A percentile compares a stretch with the other conserved stretches of the same genome.
phyloP scores from a whole-genome alignment of 2,113 vertebrate genomes.

The Microtus richardsoni region DNA sequence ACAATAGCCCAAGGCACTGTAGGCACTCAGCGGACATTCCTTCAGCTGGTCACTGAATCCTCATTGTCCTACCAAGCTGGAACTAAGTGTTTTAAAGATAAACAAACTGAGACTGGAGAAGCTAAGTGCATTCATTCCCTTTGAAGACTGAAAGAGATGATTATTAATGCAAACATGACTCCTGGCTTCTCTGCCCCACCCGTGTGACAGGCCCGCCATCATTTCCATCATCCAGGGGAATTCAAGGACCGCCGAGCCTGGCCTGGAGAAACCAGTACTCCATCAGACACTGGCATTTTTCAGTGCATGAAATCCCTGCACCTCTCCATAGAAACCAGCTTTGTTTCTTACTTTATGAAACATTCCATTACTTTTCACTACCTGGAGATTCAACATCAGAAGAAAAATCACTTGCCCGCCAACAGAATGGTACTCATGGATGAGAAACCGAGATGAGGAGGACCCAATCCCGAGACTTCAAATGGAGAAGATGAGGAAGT shows the following conservation, averaged over 20 bases:
- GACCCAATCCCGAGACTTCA: not conserved
- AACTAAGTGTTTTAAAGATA: not conserved
- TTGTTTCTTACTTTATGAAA: not conserved
- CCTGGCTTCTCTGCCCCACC: not conserved
- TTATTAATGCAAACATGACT: not conserved
- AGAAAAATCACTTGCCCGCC: not conserved
- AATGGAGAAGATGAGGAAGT: not conserved
- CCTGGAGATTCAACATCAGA: not conserved
- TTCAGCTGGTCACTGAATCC: not conserved
- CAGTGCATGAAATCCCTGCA: not conserved
- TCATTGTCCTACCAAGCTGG: not conserved
- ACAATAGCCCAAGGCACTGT: not conserved
- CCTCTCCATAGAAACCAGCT: conserved; percentile 15
- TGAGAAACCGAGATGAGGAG: not conserved
- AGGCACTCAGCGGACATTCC: not conserved
- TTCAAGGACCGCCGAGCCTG: not conserved
- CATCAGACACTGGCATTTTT: not conserved
- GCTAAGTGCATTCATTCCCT: not conserved
- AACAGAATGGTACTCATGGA: not conserved
- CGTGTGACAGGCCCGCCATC: not conserved
- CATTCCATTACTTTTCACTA: not conserved
- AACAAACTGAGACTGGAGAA: conserved; percentile 13
- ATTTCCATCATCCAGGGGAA: conserved; percentile 2
- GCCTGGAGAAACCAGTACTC: not conserved
- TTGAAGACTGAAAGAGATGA: not conserved